Base-by-base conservation (phyloP, 1,140 invertebrate genomes). In the Drosophila simulans region DNA sequence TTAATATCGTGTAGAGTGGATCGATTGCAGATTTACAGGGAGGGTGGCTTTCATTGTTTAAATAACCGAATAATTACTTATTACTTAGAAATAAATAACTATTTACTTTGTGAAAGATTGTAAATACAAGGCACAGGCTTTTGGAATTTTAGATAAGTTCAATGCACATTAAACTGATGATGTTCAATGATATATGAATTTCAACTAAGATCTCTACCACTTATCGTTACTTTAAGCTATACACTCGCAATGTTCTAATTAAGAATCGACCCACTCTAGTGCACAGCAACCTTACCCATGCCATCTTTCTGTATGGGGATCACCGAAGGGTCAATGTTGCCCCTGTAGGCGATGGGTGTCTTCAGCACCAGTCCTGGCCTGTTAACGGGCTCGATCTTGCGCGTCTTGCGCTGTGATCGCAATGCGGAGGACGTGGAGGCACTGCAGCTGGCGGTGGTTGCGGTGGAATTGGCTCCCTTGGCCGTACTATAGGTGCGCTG, bases 231-330 rank as follows among this genome's bases (percentile, higher is more conserved):
- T 42, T 45, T 49, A 11, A 48, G 7, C 15, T 15, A 3, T 48
- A 46, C 5, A 4, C 11, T 17, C 17, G 15, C 22, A 31, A 15
- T 49, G 22, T 7, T 31, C 45, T 48, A 12, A 48, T 48, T 11
- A 17, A n/a, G 35, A 37, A 68, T 68, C 64, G 64, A 68, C 59
- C 46, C 46, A 64, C 64, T 37, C 64, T 65, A 51, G 13, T 37
- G 63, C 49, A 46, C 55, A 65, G 57, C 73, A 77, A 80, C 92
- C 93, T 93, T 93, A 97, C 96, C 96, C 94, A 97, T 97, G 80
- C 96, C 96, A 93, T 97, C 96, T 92, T 95, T 95, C 78, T 95
- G 94, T 88, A 96, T 96, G 40, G 96, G 96, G 92, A 96, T 96
- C 60, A 96, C 95, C 84, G 95, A 96, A 37, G 95, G 93, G 93